A percentile compares a stretch with the other conserved stretches of the same genome.
phyloP scores from a whole-genome alignment of 2,888 invertebrate genomes.

The Lamellibrachia columna region DNA sequence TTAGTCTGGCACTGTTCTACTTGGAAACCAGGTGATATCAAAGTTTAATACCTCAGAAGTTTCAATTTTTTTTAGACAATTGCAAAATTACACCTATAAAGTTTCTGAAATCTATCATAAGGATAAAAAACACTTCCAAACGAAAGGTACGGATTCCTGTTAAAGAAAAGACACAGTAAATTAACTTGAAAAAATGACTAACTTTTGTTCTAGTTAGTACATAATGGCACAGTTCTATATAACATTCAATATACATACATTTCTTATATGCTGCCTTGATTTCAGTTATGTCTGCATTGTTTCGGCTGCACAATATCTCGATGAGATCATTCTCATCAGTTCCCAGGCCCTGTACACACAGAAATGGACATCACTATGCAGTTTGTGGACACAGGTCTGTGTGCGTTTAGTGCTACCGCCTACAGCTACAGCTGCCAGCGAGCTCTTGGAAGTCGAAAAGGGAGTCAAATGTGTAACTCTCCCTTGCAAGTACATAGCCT shows the following conservation, averaged over 20 bases:
- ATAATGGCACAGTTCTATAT: background rate
- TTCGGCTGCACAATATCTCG: slow-evolving; percentile 64
- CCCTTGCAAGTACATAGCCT: no score
- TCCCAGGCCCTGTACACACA: slow-evolving; percentile 57
- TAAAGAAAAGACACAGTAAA: background rate
- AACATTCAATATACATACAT: slow-evolving; percentile 51
- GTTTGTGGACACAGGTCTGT: no score
- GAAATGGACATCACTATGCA: background rate
- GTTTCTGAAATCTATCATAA: no score
- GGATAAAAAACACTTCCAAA: no score
- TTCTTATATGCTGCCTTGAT: slow-evolving; percentile 61
- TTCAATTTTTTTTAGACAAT: background rate
- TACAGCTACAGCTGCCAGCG: no score
- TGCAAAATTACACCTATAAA: background rate
- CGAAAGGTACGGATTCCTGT: no score
- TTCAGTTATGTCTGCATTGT: slow-evolving; percentile 59
- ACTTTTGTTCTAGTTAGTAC: no score
- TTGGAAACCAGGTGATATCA: background rate
- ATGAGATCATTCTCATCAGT: slow-evolving; percentile 64
- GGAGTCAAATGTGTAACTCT: no score
- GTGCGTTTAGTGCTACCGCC: no score
- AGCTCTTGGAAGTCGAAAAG: no score
- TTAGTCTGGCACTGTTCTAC: background rate
- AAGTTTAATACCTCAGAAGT: background rate
- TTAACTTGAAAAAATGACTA: background rate